Base-by-base conservation (phyloP, 2,797 vertebrate species). In the Spinus olivaceus region DNA sequence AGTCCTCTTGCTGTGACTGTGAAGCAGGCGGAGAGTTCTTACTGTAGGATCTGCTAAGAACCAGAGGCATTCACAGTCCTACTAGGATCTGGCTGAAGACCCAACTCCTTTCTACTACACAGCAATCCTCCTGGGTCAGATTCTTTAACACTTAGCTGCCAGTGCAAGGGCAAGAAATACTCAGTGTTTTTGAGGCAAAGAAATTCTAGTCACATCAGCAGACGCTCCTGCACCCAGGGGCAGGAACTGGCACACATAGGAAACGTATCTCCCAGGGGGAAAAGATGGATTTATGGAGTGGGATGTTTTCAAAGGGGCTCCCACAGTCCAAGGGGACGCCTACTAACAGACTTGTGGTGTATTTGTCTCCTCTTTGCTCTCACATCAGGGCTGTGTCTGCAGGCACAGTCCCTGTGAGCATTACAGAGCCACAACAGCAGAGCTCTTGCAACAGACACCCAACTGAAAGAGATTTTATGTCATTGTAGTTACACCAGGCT, bases 401-500 rank as follows among this genome's bases (percentile, higher is more conserved):
- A 73, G 84, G 16, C 18, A 21, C 39, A 41, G 24, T 32, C 66
- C 35, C 59, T 1, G 0, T 8, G 15, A 41, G 33, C 2, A 11
- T 67, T 24, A n/a, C 25, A 2, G 80, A 85, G 57, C 60, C 35
- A 23, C 8, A 1, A 10, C 10, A 65, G n/a, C 5, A 5, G 12
- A 72, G 25, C 16, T 72, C 35, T 84, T 86, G 50, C 56, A 72
- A 30, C 1, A 1, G 3, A 13, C 27, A 14, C n/a, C 23, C 39
- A 22, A 1, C 32, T 23, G 10, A 63, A 63, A 49, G 70, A 42
- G 37, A 30, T 37, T 84, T 69, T 49, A 9, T 51, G 33, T 46
- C 8, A 2, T 32, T 4, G 0, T 3, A 24, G 50, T 28, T 51
- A 39, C 12, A 18, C 6, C 8, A 27, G 19, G 33, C n/a, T 44